Base-by-base conservation (phyloP, 2,797 vertebrate species). In the Ambastaia sidthimunki region DNA sequence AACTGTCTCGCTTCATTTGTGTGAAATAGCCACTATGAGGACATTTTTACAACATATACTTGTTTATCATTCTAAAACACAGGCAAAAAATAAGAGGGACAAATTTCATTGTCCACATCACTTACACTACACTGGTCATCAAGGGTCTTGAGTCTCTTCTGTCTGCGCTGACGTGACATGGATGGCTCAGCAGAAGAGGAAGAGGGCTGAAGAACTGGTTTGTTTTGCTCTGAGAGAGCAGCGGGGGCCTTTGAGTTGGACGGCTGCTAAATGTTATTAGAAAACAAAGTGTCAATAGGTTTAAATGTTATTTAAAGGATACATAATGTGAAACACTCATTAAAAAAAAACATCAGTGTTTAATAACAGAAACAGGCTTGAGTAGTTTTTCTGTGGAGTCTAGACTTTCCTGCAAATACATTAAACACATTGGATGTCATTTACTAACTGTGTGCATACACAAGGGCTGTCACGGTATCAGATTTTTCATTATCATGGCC, bases 321-420 rank as follows among this genome's bases (percentile, higher is more conserved):
- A 23, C 11, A 25, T 19, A n/a, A 28, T 37, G 1, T n/a, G 23
- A 55, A 44, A 21, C 28, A 28, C 54, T 37, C 41, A 28, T 25
- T 62, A n/a, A 18, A 69, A 71, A 55, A 41, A 74, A 21, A 66
- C 34, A 47, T 6, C 16, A 47, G 2, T 23, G 41, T 57, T 65
- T 91, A 70, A 81, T 18, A 70, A 88, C 71, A 86, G 90, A 87
- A 85, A 90, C 74, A 79, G 93, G 85, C 79, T 91, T 90, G 10
- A 94, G 87, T 9, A 95, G 88, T 81, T 94, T 95, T 73, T 95
- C 93, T 62, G 94, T 95, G 57, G 92, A 93, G 85, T 95, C 92
- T 62, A 95, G 88, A 83, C 34, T 90, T 55, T 16, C 77, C 77
- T 79, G 69, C 10, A 77, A 48, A 3, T 25, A 71, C 1, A 50